A percentile compares a stretch with the other conserved stretches of the same genome.
phyloP scores from a whole-genome alignment of 1,140 invertebrate genomes.

The Eriosoma lanigerum region DNA sequence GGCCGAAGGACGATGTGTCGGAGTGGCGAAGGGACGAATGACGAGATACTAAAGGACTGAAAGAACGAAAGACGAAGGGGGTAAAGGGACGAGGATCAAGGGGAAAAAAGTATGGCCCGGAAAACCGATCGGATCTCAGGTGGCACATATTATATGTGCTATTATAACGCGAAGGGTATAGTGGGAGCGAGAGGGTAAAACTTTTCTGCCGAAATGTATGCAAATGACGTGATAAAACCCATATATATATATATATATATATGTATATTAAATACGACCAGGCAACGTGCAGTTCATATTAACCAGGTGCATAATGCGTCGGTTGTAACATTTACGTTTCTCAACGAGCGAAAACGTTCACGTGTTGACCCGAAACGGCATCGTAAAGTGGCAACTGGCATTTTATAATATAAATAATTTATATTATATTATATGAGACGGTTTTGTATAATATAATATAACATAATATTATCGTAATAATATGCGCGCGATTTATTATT shows the following conservation, averaged over 20 bases:
- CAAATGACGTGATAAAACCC: slow-evolving; percentile 49
- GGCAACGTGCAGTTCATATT: slow-evolving; percentile 37
- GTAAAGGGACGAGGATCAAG: neutral
- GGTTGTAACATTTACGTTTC: slow-evolving; percentile 14
- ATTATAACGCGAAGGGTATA: neutral
- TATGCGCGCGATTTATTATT: no score
- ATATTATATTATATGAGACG: neutral
- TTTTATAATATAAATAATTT: neutral
- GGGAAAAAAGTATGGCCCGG: neutral
- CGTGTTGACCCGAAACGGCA: neutral
- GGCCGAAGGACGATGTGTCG: neutral
- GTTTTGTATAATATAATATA: no score
- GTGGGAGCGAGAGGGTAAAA: neutral
- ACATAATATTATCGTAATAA: no score
- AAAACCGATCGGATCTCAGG: slow-evolving; percentile 37
- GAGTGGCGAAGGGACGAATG: neutral
- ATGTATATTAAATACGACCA: neutral
- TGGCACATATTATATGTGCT: neutral
- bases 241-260: neutral
- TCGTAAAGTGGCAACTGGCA: neutral
- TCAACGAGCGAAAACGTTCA: neutral
- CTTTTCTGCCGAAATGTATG: slow-evolving; percentile 39
- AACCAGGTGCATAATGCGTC: slow-evolving; percentile 22
- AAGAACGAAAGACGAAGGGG: neutral
- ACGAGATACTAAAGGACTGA: neutral